Percentiles rank a stretch among this genome's conserved stretches.
Evolutionary conservation across 2,113 vertebrate species (phyloP).

Genomic region (Cryptomyrus ogoouensis): DNA sequence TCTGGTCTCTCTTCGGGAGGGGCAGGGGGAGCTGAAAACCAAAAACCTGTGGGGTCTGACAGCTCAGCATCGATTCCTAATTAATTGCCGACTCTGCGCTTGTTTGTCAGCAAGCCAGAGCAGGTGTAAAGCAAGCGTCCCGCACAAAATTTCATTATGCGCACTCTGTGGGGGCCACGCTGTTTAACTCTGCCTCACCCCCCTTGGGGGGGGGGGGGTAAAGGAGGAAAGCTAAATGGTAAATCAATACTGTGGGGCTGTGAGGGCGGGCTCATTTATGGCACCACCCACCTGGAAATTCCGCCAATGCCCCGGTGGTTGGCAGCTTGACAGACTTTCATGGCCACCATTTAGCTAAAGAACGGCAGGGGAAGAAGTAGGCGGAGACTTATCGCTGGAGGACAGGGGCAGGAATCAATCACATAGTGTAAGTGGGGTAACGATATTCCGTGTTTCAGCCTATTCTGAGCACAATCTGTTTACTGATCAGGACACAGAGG

Average conservation of each 20-base stretch:
- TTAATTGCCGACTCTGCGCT: constrained; percentile 28
- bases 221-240: constrained; percentile 17
- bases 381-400: background rate
- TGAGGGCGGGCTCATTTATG: background rate
- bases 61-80: constrained; percentile 32
- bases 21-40: constrained; percentile 23
- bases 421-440: background rate
- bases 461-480: background rate
- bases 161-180: background rate
- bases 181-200: constrained; percentile 19
- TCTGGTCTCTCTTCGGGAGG: constrained; percentile 41
- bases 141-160: constrained; percentile 24
- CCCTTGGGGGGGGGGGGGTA: background rate
- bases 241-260: constrained; percentile 18
- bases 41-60: constrained; percentile 22
- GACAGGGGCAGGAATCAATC: background rate
- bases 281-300: background rate
- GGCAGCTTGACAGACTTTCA: background rate
- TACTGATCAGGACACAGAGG: background rate
- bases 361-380: background rate
- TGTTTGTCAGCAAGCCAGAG: constrained; percentile 20
- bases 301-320: too few relatives aligned
- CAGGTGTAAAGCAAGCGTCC: constrained; percentile 23
- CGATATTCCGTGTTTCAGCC: background rate
- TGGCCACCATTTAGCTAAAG: background rate